A percentile compares a stretch with the other conserved stretches of the same genome.
Conservation (phyloP, 92 coral and sea anemone genomes). For the Phenganax marumi region DNA sequence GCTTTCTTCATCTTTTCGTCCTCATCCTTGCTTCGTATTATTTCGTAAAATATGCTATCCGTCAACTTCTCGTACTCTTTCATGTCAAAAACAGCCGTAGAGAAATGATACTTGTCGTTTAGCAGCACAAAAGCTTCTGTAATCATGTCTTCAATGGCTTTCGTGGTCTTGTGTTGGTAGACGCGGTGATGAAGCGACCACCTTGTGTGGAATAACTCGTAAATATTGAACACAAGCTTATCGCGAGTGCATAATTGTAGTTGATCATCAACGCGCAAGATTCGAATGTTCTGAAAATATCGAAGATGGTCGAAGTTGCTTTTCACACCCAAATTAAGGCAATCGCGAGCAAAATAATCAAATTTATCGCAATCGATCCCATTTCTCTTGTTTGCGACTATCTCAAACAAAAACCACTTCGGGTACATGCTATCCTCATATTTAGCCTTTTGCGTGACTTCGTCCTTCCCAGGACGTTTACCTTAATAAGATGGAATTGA, state of each 20-base stretch:
- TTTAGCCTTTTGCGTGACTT: constrained; percentile 4
- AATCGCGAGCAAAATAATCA: constrained; percentile 95
- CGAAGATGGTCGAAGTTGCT: constrained; percentile 82
- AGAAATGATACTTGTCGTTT: constrained; percentile 54
- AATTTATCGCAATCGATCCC: constrained; percentile 97
- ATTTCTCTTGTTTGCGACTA: constrained; percentile 92
- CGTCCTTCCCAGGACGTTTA: constrained; percentile 27
- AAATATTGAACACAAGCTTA: constrained; percentile 88
- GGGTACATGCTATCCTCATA: neutral
- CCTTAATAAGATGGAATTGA: neutral
- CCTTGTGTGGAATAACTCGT: constrained; percentile 89
- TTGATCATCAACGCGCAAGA: constrained; percentile 67
- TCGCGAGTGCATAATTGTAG: constrained; percentile 83
- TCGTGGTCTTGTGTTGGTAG: constrained; percentile 91
- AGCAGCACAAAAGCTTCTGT: constrained; percentile 32
- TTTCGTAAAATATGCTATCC: constrained; percentile 76
- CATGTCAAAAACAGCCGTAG: constrained; percentile 83
- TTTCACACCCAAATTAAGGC: constrained; percentile 79
- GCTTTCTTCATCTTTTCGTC: constrained; percentile 57
- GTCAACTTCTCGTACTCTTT: constrained; percentile 70
- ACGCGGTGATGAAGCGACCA: constrained; percentile 77
- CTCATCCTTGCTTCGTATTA: constrained; percentile 47
- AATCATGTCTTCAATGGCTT: constrained; percentile 69
- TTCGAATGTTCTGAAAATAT: constrained; percentile 80
- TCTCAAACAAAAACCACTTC: constrained; percentile 57